These are phyloP conservation scores for Drosophila quadrilineata DNA, from an alignment of 1,140 invertebrate genomes.

Conservation along the genomic window DNA sequence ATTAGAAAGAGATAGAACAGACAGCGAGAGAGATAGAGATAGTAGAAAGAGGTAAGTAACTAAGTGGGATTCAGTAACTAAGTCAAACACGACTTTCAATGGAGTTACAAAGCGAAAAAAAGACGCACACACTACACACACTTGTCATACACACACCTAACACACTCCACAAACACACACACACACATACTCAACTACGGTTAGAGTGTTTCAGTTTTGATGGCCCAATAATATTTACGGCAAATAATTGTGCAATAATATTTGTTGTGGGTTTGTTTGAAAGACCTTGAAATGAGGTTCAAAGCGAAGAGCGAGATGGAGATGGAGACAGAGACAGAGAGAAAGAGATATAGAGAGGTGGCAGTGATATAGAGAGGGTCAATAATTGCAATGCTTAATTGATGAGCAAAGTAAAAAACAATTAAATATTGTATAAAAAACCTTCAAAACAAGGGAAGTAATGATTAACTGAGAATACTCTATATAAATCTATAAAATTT, in stretches of 20 bases:
- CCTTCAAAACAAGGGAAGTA: no score
- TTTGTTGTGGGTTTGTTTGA: slow-evolving; percentile 20
- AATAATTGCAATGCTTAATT: slow-evolving; percentile 53
- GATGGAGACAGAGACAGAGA: background rate
- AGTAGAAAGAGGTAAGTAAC: background rate
- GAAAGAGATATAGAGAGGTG: background rate
- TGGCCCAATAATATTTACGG: slow-evolving; percentile 52
- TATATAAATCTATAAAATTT: no score
- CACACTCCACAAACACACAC: background rate
- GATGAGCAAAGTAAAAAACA: slow-evolving; percentile 26
- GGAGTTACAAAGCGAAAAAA: no score
- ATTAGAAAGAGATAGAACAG: background rate
- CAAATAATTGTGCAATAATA: slow-evolving; percentile 61
- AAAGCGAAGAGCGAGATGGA: background rate
- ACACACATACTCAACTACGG: background rate
- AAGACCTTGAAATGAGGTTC: slow-evolving; percentile 23
- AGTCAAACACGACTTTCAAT: slow-evolving; percentile 10
- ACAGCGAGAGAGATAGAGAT: no score
- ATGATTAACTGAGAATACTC: no score
- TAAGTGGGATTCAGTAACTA: background rate
- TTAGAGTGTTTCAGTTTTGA: slow-evolving; percentile 52
- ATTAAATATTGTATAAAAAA: slow-evolving; percentile 18
- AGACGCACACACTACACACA: no score
- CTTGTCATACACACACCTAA: no score
- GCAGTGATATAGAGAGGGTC: no score